Evolutionary conservation across 2,888 invertebrate species (phyloP).

Genomic region (Tachina grossa): DNA sequence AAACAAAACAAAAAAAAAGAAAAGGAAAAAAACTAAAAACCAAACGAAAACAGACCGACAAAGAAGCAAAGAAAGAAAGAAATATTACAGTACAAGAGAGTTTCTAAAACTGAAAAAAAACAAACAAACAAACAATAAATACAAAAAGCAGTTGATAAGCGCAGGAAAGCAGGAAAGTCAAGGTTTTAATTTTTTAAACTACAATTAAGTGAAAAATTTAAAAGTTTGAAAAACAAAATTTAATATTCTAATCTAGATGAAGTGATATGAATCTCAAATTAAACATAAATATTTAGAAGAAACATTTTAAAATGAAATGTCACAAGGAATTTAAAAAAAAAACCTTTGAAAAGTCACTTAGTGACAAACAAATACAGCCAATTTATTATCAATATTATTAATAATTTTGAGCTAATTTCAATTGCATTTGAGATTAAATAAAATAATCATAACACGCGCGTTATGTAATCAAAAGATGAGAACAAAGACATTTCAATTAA

Average conservation of each 20-base stretch:
- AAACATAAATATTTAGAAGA: not conserved
- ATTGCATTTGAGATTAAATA: slow-evolving; percentile 18
- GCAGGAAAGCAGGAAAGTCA: slow-evolving; percentile 58
- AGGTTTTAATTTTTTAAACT: slow-evolving; percentile 58
- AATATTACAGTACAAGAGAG: slow-evolving; percentile 52
- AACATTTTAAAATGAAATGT: slow-evolving; percentile 25
- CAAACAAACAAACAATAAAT: no score
- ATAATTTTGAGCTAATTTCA: slow-evolving; percentile 13
- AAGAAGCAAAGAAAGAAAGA: slow-evolving; percentile 8
- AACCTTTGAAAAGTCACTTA: slow-evolving; percentile 7
- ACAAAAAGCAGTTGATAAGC: slow-evolving; percentile 21
- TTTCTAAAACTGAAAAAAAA: slow-evolving; percentile 41
- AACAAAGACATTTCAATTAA: slow-evolving; percentile 39
- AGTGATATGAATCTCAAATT: slow-evolving; percentile 44
- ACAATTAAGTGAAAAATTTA: not conserved
- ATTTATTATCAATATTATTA: slow-evolving; percentile 24
- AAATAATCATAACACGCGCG: not conserved
- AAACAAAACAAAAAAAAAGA: not conserved
- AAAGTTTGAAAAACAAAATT: not conserved
- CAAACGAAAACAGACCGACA: slow-evolving; percentile 4
- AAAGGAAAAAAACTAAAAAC: slow-evolving; percentile 19
- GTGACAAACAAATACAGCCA: not conserved
- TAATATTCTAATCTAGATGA: not conserved
- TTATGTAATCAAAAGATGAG: slow-evolving; percentile 15
- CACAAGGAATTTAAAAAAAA: not conserved